Base-by-base conservation (phyloP, 2,797 vertebrate genomes). In the Parambassis ranga region DNA sequence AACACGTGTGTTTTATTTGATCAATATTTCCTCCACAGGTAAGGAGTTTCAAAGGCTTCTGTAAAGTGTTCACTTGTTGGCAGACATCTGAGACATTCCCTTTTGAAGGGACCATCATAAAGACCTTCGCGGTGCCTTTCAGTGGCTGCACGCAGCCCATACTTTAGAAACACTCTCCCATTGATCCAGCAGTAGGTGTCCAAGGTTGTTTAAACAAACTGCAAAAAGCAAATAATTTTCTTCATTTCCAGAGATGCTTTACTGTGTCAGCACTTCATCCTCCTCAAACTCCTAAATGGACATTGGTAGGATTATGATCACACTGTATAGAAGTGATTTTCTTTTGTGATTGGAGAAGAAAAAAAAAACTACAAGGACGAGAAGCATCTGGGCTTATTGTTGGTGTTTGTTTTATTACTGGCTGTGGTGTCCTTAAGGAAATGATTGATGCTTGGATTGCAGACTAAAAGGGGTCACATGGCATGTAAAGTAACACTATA, bases 301-400 rank as follows among this genome's bases (percentile, higher is more conserved):
- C 3, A 0, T 56, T 24, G 7, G 30, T 20, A 26, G 32, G 18
- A 24, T 1, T 2, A 16, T 10, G 46, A 38, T 63, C 38, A 56
- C 3, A 18, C 16, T 11, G 23, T n/a, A 51, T 8, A 42, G 19
- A 30, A 4, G 19, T 9, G 28, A 8, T 11, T 53, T 11, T 28
- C 44, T 23, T 26, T 52, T 15, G 10, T 4, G 15, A 4, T 1
- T 1, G 11, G 23, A 72, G 26, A 13, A 56, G 39, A 55, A 27
- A 14, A 15, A 11, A 26, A 7, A 22, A 39, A 30, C 6, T 26
- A 64, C 71, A 78, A 81, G 68, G 68, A 55, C 47, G 1, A 51
- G 35, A 20, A 16, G 36, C 5, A 18, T 52, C 71, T 5, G 48
- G 55, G 22, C 47, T 56, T 26, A 2, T 3, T 8, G 10, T 0